Percentiles rank a stretch among this genome's conserved stretches.
Evolutionary conservation across 1,140 invertebrate genomes (phyloP).

Genomic region (Eubasilissa regina): DNA sequence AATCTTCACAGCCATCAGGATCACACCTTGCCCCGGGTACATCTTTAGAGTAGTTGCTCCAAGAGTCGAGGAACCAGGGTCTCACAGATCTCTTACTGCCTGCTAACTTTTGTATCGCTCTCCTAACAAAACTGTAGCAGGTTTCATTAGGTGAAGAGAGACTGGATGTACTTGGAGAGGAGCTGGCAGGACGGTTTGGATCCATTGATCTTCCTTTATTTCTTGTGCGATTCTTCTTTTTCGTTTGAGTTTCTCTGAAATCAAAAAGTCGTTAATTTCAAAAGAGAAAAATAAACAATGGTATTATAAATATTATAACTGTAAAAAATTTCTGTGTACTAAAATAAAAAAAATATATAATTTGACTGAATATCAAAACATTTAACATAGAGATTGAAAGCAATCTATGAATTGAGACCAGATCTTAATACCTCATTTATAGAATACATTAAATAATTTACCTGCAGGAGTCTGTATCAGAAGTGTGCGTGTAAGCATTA

Average conservation of each 20-base stretch:
- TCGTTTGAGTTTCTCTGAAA: constrained; percentile 66
- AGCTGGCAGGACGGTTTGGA: constrained; percentile 69
- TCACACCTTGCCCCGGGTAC: constrained; percentile 70
- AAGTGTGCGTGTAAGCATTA: constrained; percentile 78
- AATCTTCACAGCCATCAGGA: constrained; percentile 73
- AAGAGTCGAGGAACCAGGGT: constrained; percentile 87
- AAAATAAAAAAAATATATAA: too few species aligned
- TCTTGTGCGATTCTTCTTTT: constrained; percentile 72
- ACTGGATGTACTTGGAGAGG: constrained; percentile 86
- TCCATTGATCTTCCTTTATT: constrained; percentile 63
- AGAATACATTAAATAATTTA: constrained; percentile 1
- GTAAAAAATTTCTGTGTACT: too few species aligned
- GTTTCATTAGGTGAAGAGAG: constrained; percentile 93
- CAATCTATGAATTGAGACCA: too few species aligned
- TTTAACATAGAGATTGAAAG: too few species aligned
- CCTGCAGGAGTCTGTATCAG: constrained; percentile 74
- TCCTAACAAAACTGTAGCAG: constrained; percentile 93
- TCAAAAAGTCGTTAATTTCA: constrained; percentile 8
- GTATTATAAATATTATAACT: too few species aligned
- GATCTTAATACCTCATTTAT: too few species aligned
- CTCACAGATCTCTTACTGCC: constrained; percentile 78
- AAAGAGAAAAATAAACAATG: too few species aligned
- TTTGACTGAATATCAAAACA: too few species aligned
- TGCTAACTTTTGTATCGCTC: constrained; percentile 89
- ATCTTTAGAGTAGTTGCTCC: constrained; percentile 77